Evolutionary conservation across 2,888 invertebrate genomes (phyloP).

Genomic region (Neoaliturus tenellus): DNA sequence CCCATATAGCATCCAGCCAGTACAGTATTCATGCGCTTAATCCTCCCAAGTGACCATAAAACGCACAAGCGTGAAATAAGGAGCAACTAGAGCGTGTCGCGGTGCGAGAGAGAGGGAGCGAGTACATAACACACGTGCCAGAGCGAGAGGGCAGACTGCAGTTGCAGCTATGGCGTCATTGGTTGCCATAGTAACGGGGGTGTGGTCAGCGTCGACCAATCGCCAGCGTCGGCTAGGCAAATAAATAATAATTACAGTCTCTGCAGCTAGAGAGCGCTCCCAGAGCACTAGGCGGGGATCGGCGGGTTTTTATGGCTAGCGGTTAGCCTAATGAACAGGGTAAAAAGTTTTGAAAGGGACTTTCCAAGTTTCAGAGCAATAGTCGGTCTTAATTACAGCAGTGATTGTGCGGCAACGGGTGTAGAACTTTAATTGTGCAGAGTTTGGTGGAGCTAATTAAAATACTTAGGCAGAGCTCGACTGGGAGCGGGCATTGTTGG

Average conservation of each 20-base stretch:
- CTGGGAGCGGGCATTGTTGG: neutral
- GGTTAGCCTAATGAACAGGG: neutral
- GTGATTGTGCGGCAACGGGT: neutral
- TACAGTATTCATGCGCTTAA: too few species aligned
- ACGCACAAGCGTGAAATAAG: neutral
- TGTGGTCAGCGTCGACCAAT: slow-evolving; percentile 62
- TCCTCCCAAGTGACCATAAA: neutral
- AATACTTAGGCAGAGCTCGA: neutral
- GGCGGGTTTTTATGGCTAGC: neutral
- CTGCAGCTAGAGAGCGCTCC: neutral
- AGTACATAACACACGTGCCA: neutral
- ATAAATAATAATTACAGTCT: slow-evolving; percentile 39
- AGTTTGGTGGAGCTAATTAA: slow-evolving; percentile 25
- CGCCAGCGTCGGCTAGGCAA: slow-evolving; percentile 23
- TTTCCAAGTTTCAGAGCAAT: neutral
- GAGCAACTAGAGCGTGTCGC: neutral
- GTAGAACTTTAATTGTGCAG: slow-evolving; percentile 25
- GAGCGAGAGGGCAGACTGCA: slow-evolving; percentile 26
- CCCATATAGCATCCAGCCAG: too few species aligned
- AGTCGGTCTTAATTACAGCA: neutral
- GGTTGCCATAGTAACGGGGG: slow-evolving; percentile 59
- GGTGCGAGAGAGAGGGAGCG: neutral
- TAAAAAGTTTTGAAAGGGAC: slow-evolving; percentile 5
- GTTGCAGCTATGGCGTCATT: slow-evolving; percentile 56
- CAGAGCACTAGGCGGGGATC: neutral